Evolutionary conservation across 2,888 invertebrate genomes (phyloP).

Genomic region (Meteorus colon): DNA sequence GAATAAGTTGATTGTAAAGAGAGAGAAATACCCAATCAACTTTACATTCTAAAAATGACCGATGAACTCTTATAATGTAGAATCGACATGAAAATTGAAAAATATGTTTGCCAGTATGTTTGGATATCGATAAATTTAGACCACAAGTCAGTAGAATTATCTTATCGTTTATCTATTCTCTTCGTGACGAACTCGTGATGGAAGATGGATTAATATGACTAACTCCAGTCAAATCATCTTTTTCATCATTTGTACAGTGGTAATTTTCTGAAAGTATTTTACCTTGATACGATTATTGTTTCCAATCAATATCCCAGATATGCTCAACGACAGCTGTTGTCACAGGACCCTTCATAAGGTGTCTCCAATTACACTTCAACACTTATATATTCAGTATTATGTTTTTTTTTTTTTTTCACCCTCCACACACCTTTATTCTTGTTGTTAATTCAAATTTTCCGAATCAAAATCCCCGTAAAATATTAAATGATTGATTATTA

Average conservation of each 20-base stretch:
- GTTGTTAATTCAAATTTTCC: not conserved
- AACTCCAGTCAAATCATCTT: not conserved
- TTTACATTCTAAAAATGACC: too few species aligned
- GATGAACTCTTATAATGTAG: too few species aligned
- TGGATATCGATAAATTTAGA: not conserved
- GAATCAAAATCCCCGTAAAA: not conserved
- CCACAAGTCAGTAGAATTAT: not conserved
- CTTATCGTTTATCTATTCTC: not conserved
- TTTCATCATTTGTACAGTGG: not conserved
- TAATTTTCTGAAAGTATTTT: constrained; percentile 33
- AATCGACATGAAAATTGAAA: not conserved
- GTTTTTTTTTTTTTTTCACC: constrained; percentile 20
- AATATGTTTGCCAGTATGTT: not conserved
- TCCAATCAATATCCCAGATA: constrained; percentile 70
- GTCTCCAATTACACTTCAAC: constrained; percentile 56
- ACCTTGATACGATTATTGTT: constrained; percentile 65
- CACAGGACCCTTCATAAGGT: constrained; percentile 68
- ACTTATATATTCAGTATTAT: constrained; percentile 30
- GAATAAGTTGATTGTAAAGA: too few species aligned
- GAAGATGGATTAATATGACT: too few species aligned
- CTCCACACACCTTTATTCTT: not conserved
- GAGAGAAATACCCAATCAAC: too few species aligned
- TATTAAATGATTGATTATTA: constrained; percentile 9
- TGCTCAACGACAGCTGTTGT: constrained; percentile 62
- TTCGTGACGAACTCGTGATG: too few species aligned